phyloP scores from a whole-genome alignment of 2,797 vertebrate genomes.

The Alauda arvensis region DNA sequence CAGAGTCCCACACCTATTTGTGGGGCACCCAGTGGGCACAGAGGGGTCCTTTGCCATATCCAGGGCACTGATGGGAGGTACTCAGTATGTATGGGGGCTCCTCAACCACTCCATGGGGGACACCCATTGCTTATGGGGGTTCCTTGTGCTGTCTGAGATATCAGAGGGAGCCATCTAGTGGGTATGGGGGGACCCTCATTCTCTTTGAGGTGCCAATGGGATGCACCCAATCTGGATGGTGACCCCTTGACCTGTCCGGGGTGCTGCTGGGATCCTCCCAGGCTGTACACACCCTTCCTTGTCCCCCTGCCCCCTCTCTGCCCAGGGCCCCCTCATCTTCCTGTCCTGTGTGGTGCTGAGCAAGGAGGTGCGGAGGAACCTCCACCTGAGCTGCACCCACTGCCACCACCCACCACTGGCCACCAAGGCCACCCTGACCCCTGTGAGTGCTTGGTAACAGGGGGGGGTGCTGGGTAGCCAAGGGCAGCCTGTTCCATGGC shows the following conservation, averaged over 20 bases:
- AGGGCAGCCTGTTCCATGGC: not conserved
- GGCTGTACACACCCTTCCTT: not conserved
- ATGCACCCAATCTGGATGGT: not conserved
- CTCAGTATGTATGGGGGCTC: not conserved
- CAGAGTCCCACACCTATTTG: not conserved
- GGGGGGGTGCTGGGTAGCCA: fast-evolving
- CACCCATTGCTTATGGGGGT: not conserved
- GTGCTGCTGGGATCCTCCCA: not conserved
- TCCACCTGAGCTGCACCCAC: conserved; percentile 83
- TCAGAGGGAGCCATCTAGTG: too few relatives aligned
- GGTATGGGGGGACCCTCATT: not conserved
- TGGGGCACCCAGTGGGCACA: not conserved
- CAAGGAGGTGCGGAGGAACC: conserved; percentile 86
- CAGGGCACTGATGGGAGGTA: not conserved
- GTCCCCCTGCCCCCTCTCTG: not conserved
- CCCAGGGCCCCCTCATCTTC: conserved; percentile 89
- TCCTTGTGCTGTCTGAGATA: not conserved
- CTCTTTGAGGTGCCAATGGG: not conserved
- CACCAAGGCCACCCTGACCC: conserved; percentile 84
- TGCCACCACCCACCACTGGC: conserved; percentile 79
- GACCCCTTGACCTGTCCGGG: fast-evolving
- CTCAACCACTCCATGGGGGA: not conserved
- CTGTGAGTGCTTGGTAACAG: conserved; percentile 72
- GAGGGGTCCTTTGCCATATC: not conserved
- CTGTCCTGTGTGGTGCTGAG: conserved; percentile 87